These are phyloP conservation scores for Hycleus phaleratus DNA, from an alignment of 1,140 invertebrate species.

Conservation along the genomic window DNA sequence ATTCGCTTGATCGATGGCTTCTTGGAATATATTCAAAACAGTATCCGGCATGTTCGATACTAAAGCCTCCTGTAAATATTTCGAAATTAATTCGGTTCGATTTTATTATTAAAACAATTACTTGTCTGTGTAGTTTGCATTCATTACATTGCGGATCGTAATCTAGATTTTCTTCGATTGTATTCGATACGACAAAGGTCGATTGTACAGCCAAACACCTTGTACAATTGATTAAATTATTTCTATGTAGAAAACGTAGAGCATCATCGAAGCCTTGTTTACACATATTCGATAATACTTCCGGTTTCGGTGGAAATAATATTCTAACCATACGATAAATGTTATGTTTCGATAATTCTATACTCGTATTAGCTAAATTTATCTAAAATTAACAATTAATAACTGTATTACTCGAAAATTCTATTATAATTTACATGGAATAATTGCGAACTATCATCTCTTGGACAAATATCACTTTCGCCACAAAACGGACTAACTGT, in stretches of 20 bases:
- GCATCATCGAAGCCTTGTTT: slow-evolving; percentile 97
- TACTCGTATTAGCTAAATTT: slow-evolving; percentile 89
- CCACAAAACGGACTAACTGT: slow-evolving; percentile 97
- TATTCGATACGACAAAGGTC: slow-evolving; percentile 68
- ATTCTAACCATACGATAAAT: slow-evolving; percentile 86
- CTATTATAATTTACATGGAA: slow-evolving; percentile 59
- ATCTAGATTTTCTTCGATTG: slow-evolving; percentile 56
- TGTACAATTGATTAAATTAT: slow-evolving; percentile 82
- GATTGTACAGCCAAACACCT: slow-evolving; percentile 76
- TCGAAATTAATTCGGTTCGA: not conserved
- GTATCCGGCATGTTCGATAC: slow-evolving; percentile 80
- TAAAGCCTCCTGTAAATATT: slow-evolving; percentile 63
- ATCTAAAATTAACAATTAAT: slow-evolving; percentile 51
- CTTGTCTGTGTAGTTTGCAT: slow-evolving; percentile 76
- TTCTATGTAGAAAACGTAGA: slow-evolving; percentile 82
- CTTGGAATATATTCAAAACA: slow-evolving; percentile 79
- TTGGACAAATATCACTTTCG: slow-evolving; percentile 95
- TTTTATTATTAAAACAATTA: slow-evolving; percentile 33
- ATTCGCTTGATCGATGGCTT: slow-evolving; percentile 85
- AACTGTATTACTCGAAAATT: not conserved
- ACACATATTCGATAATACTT: slow-evolving; percentile 90
- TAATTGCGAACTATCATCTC: slow-evolving; percentile 77
- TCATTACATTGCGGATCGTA: slow-evolving; percentile 77
- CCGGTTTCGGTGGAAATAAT: slow-evolving; percentile 89
- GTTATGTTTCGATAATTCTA: slow-evolving; percentile 87